Evolutionary conservation across 2,888 invertebrate species (phyloP).

Genomic region (Stenodera caucasica): DNA sequence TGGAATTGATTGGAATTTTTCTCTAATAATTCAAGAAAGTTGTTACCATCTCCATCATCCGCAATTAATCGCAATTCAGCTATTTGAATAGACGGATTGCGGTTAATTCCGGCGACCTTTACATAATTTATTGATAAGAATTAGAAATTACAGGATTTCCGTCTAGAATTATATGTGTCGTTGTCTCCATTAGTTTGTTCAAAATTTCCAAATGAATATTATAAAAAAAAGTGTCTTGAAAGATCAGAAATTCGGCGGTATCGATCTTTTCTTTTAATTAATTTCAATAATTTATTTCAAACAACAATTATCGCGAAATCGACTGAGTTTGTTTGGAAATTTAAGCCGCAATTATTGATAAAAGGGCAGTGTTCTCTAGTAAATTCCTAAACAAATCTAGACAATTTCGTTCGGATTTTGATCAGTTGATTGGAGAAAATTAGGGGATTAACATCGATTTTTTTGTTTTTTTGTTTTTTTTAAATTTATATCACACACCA

Average conservation of each 20-base stretch:
- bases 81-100: background rate
- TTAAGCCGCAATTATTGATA: conserved; percentile 1
- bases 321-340: background rate
- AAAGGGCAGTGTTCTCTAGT: conserved; percentile 11
- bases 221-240: conserved; percentile 43
- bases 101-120: conserved; percentile 5
- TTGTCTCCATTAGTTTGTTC: conserved; percentile 53
- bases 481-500: conserved; percentile 50
- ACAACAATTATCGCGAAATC: conserved; percentile 9
- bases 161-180: conserved; percentile 52
- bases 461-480: background rate
- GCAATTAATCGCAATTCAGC: background rate
- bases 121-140: conserved; percentile 17
- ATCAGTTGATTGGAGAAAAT: conserved; percentile 16
- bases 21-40: background rate
- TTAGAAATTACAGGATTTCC: conserved; percentile 36
- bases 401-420: conserved; percentile 6
- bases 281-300: too few species aligned
- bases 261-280: too few species aligned
- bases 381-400: conserved; percentile 14
- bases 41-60: background rate
- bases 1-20: background rate
- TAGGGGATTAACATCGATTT: background rate
- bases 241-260: conserved; percentile 44
- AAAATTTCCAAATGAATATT: too few species aligned